Base-by-base conservation (phyloP, 2,888 invertebrate species). In the Lithodes maja region DNA sequence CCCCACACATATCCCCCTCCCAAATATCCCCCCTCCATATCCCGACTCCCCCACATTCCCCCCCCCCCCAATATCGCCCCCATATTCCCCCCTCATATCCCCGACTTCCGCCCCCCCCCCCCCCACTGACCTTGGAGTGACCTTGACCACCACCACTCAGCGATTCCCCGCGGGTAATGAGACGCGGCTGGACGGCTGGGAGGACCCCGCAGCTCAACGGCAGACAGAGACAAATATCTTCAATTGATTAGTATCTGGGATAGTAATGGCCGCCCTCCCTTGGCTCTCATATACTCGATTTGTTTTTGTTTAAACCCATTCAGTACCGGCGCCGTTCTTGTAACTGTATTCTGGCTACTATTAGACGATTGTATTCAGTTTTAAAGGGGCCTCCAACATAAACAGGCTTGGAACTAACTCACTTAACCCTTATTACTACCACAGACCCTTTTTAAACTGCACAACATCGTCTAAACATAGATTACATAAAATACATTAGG, bases 221-320 rank as follows among this genome's bases (percentile, higher is more conserved):
- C 17, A 17, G 71, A 71, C 49, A 55, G 81, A 81, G 81, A 81
- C 81, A 49, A 81, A 81, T 68, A 81, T 81, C 81, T 68, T 50
- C 68, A 81, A 81, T 81, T 81, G 81, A 68, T 81, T 61, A 61
- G 81, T 81, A 81, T 68, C 68, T 33, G 81, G 49, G 81, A 81
- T 81, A 81, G 68, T 68, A 81, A 68, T 68, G 81, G 68, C 71
- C 71, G 53, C 53, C 74, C 17, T 74, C 50, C 68, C 81, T 52
- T 52, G 15, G 68, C 68, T 68, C 68, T 81, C 81, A 61, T 81
- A 49, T 15, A 49, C 68, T 68, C 49, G 61, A 81, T 81, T 52
- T 52, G 79, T 79, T 54, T 79, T 79, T 54, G 79, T 79, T 17
- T 33, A 33, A 33, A 33, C 33, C 33, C 33, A 33, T 33, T 33